Evolutionary conservation across 2,797 vertebrate species (phyloP), one percentile per base, ranked within the genome.

Genomic region (Poecilia velifera): DNA sequence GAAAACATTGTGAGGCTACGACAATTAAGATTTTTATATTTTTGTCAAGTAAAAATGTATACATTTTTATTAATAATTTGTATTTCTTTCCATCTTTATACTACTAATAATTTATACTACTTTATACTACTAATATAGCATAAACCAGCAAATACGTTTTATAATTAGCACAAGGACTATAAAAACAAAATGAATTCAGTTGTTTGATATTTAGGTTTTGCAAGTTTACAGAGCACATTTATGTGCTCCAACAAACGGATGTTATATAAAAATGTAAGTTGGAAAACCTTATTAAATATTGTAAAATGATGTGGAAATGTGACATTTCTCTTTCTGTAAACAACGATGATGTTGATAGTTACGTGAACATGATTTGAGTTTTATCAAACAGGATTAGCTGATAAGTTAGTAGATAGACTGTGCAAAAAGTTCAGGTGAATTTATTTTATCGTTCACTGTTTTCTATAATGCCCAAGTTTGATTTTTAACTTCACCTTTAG

Each of bases 381-480:
- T 16, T 49, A 10, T 49, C 10, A 28, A 76, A 41, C 22, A 51
- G 10, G 47, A 70, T 31, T 71, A 70, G 41, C 14, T 39, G 49
- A 41, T 51, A 46, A 47, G 43, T 25, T 47, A 31, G 6, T 51
- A 51, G 73, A 70, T 72, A 31, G 55, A 31, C 78, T 77, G 72
- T 88, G 74, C 77, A 87, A 86, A 86, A 76, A 41, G 39, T 12
- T 53, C 22, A 16, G 31, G 14, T 28, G 1, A 53, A 5, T 6
- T 12, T 6, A 41, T 80, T 78, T 28, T 3, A 41, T 62, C 8
- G 31, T 71, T 45, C 13, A n/a, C 25, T 43, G 47, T 41, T 41
- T 59, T 16, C 80, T 57, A 74, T 84, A 92, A 82, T 88, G 82
- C 84, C 86, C 80, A 3, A 55, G 77, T 81, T 78, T 31, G 72